phyloP scores from a whole-genome alignment of 2,113 vertebrate genomes.

The Athene cunicularia region DNA sequence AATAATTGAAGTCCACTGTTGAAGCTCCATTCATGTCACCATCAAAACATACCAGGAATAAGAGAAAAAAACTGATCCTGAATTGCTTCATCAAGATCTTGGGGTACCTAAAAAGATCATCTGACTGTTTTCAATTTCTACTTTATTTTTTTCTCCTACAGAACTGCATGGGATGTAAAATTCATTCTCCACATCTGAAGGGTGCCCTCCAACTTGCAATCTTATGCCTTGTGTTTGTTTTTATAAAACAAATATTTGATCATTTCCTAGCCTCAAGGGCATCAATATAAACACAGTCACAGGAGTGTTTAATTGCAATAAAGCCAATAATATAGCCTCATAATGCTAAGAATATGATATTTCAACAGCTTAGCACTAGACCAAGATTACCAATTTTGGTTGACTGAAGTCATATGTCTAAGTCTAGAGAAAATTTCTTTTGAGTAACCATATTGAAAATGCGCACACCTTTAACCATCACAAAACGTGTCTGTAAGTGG shows the following conservation, averaged over 20 bases:
- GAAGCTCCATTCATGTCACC: not conserved
- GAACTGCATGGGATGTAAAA: not conserved
- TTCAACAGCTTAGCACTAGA: accelerated
- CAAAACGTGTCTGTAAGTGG: not conserved
- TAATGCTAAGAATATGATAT: not conserved
- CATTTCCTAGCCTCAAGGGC: not conserved
- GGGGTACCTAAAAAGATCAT: not conserved
- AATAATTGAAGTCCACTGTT: not conserved
- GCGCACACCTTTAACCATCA: not conserved
- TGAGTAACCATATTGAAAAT: not conserved
- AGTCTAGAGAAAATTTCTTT: not conserved
- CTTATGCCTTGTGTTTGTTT: not conserved
- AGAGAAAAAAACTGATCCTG: not conserved
- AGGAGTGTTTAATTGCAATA: not conserved
- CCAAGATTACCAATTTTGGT: not conserved
- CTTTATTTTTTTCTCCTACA: not conserved
- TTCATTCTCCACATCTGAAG: not conserved
- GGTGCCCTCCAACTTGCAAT: not conserved
- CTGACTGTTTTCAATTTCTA: accelerated
- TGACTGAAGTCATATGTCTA: not conserved
- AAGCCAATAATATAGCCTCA: not conserved
- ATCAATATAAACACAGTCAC: not conserved
- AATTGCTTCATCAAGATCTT: accelerated
- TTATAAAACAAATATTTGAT: not conserved
- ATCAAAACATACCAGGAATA: not conserved